Evolutionary conservation across 1,140 invertebrate species (phyloP).

Genomic region (Drosophila cardini): DNA sequence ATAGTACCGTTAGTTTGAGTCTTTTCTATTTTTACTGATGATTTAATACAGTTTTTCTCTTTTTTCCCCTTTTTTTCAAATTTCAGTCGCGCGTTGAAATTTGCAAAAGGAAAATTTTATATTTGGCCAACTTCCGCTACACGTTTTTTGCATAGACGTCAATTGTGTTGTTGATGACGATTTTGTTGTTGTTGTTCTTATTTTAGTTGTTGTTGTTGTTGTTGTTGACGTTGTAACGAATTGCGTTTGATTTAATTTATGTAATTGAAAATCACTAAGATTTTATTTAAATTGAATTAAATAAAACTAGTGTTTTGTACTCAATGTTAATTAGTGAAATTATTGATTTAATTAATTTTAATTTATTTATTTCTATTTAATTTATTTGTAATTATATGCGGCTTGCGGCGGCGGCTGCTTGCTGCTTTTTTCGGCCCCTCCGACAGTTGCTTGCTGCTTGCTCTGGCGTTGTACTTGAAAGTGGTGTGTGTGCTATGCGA

Average conservation of each 20-base stretch:
- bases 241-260: conserved; percentile 52
- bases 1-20: conserved; percentile 66
- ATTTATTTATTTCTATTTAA: conserved; percentile 48
- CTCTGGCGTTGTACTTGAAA: conserved; percentile 78
- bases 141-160: conserved; percentile 43
- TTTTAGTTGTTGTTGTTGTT: conserved; percentile 36
- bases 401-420: conserved; percentile 55
- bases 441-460: conserved; percentile 59
- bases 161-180: conserved; percentile 39
- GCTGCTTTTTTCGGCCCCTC: conserved; percentile 63
- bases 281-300: conserved; percentile 74
- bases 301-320: conserved; percentile 62
- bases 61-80: conserved; percentile 39
- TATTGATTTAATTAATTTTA: conserved; percentile 44
- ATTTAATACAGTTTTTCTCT: conserved; percentile 66
- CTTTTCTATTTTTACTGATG: conserved; percentile 76
- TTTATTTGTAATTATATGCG: conserved; percentile 58
- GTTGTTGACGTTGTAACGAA: conserved; percentile 25
- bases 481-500: conserved; percentile 56
- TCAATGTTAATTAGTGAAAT: conserved; percentile 30
- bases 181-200: conserved; percentile 13
- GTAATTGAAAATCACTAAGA: conserved; percentile 70
- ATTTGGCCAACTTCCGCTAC: conserved; percentile 46
- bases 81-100: conserved; percentile 69
- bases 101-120: conserved; percentile 41